Conservation (phyloP, 2,888 invertebrate species). For the Chloroclystis v-ata region DNA sequence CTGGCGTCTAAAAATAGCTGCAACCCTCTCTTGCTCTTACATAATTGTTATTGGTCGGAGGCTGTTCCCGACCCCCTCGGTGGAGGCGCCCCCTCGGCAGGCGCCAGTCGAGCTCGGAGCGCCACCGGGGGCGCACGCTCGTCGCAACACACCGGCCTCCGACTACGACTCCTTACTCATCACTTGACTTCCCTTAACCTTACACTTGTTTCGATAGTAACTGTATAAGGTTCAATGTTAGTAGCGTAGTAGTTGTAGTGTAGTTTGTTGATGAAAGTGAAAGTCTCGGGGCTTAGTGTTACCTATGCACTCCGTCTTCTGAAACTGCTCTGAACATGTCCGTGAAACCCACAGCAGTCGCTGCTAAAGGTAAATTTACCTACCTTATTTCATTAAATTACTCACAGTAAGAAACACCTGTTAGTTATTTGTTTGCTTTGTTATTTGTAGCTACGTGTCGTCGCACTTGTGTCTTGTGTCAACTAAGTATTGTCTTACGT, state of each 20-base stretch:
- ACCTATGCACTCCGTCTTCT: constrained; percentile 28
- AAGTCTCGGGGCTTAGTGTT: constrained; percentile 28
- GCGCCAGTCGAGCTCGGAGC: constrained; percentile 48
- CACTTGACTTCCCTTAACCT: background rate
- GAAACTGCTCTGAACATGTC: constrained; percentile 55
- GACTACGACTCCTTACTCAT: background rate
- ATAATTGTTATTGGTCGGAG: constrained; percentile 70
- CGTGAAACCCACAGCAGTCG: constrained; percentile 50
- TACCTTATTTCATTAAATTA: constrained; percentile 2
- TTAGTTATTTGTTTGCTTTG: constrained; percentile 2
- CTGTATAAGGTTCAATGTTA: background rate
- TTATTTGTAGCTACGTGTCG: background rate
- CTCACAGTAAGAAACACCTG: constrained; percentile 9
- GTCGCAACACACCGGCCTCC: constrained; percentile 14
- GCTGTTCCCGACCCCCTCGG: constrained; percentile 50
- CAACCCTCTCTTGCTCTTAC: constrained; percentile 55
- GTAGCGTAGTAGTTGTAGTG: constrained; percentile 5
- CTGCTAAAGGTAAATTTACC: constrained; percentile 49
- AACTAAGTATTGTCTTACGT: background rate
- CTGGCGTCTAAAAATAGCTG: constrained; percentile 62
- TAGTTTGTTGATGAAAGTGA: constrained; percentile 24
- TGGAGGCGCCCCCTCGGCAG: constrained; percentile 29
- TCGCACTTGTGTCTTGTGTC: constrained; percentile 1
- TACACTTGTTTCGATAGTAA: too few relatives aligned
- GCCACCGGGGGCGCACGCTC: constrained; percentile 38